A percentile compares a stretch with the other conserved stretches of the same genome.
These are phyloP conservation scores for Sphenodon punctatus DNA, from an alignment of 2,797 vertebrate genomes.

Conservation along the genomic window DNA sequence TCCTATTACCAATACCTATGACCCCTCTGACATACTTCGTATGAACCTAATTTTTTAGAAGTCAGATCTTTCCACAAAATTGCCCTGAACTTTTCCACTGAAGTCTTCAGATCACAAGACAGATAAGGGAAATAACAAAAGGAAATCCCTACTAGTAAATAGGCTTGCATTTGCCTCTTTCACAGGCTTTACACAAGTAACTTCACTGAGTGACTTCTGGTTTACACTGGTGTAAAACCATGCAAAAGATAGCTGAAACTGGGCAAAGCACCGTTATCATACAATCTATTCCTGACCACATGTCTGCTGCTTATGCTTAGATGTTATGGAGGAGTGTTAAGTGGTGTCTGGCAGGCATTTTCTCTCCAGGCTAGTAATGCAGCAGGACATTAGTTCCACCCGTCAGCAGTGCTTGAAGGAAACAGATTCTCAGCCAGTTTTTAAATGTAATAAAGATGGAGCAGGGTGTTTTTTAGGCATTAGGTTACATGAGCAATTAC, in stretches of 20 bases:
- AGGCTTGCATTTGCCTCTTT: background rate
- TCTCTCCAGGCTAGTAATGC: background rate
- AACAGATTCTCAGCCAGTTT: background rate
- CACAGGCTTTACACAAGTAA: background rate
- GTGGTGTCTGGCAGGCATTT: background rate
- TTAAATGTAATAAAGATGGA: slow-evolving; percentile 37
- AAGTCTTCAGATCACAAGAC: background rate
- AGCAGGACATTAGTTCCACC: slow-evolving; percentile 18
- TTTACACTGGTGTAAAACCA: background rate
- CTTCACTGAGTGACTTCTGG: accelerated
- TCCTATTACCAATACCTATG: background rate
- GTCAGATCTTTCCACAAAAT: background rate
- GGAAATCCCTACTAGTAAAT: background rate
- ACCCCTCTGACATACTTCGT: background rate
- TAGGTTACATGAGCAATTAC: slow-evolving; percentile 3
- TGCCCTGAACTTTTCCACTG: background rate
- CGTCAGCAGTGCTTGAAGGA: background rate
- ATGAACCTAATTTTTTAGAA: background rate
- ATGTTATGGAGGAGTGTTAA: background rate
- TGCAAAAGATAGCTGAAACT: background rate
- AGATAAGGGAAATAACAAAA: background rate
- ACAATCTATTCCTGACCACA: too few species aligned
- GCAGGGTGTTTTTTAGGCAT: slow-evolving; percentile 9
- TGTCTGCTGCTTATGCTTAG: accelerated
- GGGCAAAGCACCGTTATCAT: accelerated